Percentiles rank a stretch among this genome's conserved stretches.
Conservation (phyloP, 2,797 vertebrate genomes). For the Myotis daubentonii region DNA sequence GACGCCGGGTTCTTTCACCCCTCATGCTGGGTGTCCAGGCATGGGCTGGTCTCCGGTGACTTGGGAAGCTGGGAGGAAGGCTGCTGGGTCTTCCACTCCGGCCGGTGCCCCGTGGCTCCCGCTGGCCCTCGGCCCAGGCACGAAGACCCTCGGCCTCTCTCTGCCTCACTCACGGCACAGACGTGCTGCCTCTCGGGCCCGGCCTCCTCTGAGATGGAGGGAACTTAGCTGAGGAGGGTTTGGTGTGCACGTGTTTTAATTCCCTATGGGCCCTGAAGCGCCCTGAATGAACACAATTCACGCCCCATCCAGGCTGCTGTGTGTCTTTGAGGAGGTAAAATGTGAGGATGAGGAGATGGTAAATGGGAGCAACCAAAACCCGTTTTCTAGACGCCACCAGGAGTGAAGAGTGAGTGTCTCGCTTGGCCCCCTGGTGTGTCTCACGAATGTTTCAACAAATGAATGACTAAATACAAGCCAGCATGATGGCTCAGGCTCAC, state of each 20-base stretch:
- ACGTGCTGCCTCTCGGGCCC: not conserved
- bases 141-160: not conserved
- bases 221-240: not conserved
- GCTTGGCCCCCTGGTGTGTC: slow-evolving; percentile 74
- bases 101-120: not conserved
- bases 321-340: not conserved
- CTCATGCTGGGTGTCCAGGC: not conserved
- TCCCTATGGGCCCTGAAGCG: not conserved
- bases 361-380: slow-evolving; percentile 57
- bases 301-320: not conserved
- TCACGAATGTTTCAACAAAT: slow-evolving; percentile 83
- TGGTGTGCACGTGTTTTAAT: not conserved
- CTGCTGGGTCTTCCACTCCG: not conserved
- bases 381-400: slow-evolving; percentile 69
- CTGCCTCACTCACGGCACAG: not conserved
- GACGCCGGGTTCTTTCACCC: not conserved
- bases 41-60: accelerated
- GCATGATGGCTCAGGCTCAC: slow-evolving; percentile 82
- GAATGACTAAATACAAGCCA: slow-evolving; percentile 85
- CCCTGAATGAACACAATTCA: not conserved
- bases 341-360: not conserved
- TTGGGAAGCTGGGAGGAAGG: not conserved
- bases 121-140: accelerated
- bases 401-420: slow-evolving; percentile 69
- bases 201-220: not conserved